Percentiles rank a stretch among this genome's conserved stretches.
phyloP scores from a whole-genome alignment of 2,888 invertebrate genomes.

The Polyploca ridens region DNA sequence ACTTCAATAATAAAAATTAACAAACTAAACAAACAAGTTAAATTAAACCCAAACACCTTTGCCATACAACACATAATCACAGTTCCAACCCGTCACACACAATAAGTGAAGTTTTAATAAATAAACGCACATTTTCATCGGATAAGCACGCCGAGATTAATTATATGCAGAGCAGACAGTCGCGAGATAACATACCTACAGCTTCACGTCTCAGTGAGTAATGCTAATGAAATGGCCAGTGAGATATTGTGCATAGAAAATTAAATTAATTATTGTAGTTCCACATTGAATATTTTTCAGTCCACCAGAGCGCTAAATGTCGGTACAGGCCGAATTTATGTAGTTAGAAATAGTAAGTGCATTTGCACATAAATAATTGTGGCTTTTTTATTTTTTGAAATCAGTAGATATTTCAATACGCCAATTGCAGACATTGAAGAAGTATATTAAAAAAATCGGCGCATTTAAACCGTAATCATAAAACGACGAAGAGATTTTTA shows the following conservation, averaged over 20 bases:
- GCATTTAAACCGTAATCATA: background rate
- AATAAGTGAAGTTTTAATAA: background rate
- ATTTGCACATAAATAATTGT: too few species aligned
- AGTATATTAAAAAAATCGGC: too few species aligned
- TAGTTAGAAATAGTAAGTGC: background rate
- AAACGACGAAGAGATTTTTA: too few species aligned
- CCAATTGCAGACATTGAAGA: too few species aligned
- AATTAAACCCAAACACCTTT: background rate
- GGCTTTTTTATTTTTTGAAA: too few species aligned
- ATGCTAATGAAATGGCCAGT: conserved; percentile 26
- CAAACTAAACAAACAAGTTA: background rate
- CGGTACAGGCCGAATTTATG: background rate
- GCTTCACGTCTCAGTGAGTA: conserved; percentile 26
- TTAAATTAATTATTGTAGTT: background rate
- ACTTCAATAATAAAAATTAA: too few species aligned
- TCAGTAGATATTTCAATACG: too few species aligned
- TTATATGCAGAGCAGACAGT: conserved; percentile 26
- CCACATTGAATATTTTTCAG: background rate
- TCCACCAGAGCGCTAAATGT: background rate
- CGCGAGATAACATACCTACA: conserved; percentile 29
- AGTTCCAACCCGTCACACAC: background rate
- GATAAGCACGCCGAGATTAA: conserved; percentile 25
- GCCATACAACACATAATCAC: background rate
- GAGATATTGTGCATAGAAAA: conserved; percentile 11
- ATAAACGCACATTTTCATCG: conserved; percentile 30